Conservation (phyloP, 2,888 invertebrate genomes). For the Plagodis dolabraria region DNA sequence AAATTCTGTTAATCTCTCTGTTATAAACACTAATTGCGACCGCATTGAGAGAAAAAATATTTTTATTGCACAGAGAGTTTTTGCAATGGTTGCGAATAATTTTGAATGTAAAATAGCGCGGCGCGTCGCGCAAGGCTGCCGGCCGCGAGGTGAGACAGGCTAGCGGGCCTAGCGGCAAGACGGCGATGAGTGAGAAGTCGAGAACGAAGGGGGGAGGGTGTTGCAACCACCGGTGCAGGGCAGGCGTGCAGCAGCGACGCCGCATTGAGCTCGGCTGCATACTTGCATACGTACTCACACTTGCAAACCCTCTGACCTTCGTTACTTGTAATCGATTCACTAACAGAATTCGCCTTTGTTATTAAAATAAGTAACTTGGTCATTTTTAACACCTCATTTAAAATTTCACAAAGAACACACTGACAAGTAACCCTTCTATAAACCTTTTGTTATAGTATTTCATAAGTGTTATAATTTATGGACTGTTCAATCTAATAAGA, state of each 20-base stretch:
- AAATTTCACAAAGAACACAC: constrained; percentile 17
- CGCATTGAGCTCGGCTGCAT: constrained; percentile 84
- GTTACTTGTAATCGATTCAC: constrained; percentile 79
- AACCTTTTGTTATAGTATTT: constrained; percentile 16
- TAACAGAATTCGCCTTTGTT: constrained; percentile 72
- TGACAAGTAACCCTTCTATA: constrained; percentile 17
- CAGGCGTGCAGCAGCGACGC: constrained; percentile 84
- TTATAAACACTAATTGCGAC: constrained; percentile 67
- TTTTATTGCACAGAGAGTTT: constrained; percentile 84
- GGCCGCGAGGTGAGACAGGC: constrained; percentile 85
- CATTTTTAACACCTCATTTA: constrained; percentile 45
- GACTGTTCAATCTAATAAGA: constrained; percentile 24
- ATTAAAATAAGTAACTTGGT: constrained; percentile 61
- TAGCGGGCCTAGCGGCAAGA: constrained; percentile 84
- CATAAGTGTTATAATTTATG: constrained; percentile 17
- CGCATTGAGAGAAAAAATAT: constrained; percentile 68
- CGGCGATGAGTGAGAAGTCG: constrained; percentile 83
- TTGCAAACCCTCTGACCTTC: constrained; percentile 80
- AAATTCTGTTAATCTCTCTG: constrained; percentile 72
- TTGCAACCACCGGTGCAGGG: constrained; percentile 84
- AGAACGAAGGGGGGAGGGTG: constrained; percentile 84
- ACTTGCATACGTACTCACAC: constrained; percentile 82
- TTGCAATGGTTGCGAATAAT: constrained; percentile 84
- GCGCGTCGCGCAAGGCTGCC: constrained; percentile 85
- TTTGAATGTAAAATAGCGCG: constrained; percentile 85